Evolutionary conservation across 2,888 invertebrate genomes (phyloP).

Genomic region (Poecilus cupreus): DNA sequence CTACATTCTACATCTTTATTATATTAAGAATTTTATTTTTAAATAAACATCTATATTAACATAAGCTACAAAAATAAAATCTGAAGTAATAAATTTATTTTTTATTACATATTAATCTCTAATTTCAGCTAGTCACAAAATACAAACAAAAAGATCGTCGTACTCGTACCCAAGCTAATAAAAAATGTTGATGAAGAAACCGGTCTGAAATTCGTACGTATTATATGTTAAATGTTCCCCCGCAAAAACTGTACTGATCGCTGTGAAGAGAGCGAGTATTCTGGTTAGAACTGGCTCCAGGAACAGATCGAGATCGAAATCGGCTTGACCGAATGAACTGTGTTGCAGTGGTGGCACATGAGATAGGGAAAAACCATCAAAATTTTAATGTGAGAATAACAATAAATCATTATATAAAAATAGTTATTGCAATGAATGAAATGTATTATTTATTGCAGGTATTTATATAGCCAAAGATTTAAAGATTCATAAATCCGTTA

Average conservation of each 20-base stretch:
- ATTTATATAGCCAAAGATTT: no score
- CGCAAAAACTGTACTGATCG: slow-evolving; percentile 4
- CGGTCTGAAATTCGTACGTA: slow-evolving; percentile 38
- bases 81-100: background rate
- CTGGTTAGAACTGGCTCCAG: slow-evolving; percentile 36
- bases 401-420: no score
- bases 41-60: background rate
- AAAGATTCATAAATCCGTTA: no score
- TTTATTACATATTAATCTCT: background rate
- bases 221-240: slow-evolving; percentile 25
- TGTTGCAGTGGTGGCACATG: background rate
- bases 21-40: background rate
- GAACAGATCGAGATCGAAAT: background rate
- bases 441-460: no score
- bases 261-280: background rate
- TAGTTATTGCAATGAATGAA: no score
- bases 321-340: slow-evolving; percentile 1
- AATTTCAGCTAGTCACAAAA: background rate
- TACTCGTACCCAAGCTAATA: background rate
- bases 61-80: background rate
- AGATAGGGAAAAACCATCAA: background rate
- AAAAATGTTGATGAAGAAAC: slow-evolving; percentile 2
- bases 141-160: background rate
- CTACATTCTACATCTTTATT: no score
- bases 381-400: no score